Percentiles rank a stretch among this genome's conserved stretches.
phyloP scores from a whole-genome alignment of 2,113 vertebrate genomes.

The Lepus europaeus region DNA sequence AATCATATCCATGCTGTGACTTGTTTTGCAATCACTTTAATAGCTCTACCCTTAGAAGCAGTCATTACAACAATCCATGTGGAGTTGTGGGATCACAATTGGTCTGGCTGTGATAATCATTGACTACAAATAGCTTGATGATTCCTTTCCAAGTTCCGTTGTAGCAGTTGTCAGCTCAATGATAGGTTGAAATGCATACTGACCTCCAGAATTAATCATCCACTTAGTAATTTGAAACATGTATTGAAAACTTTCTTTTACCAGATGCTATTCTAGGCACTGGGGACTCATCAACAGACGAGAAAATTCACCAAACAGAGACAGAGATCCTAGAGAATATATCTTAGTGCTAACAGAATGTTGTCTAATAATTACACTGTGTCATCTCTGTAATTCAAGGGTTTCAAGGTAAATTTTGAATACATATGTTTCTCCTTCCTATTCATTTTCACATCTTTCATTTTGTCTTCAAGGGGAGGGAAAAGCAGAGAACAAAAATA shows the following conservation, averaged over 20 bases:
- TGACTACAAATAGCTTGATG: not conserved
- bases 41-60: not conserved
- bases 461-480: not conserved
- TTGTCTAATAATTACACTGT: not conserved
- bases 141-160: not conserved
- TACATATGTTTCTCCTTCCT: not conserved
- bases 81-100: not conserved
- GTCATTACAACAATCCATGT: not conserved
- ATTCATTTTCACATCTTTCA: not conserved
- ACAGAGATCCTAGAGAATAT: not conserved
- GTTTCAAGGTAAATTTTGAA: not conserved
- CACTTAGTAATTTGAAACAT: conserved; percentile 7
- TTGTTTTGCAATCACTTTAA: not conserved
- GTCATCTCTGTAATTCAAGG: not conserved
- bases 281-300: not conserved
- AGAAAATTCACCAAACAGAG: not conserved
- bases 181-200: not conserved
- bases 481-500: not conserved
- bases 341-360: not conserved
- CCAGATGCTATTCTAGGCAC: not conserved
- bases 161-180: not conserved
- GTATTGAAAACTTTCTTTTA: not conserved
- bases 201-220: not conserved
- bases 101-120: not conserved
- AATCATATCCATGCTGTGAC: not conserved